Base-by-base conservation (phyloP, 2,797 vertebrate genomes). In the Ataeniobius toweri region DNA sequence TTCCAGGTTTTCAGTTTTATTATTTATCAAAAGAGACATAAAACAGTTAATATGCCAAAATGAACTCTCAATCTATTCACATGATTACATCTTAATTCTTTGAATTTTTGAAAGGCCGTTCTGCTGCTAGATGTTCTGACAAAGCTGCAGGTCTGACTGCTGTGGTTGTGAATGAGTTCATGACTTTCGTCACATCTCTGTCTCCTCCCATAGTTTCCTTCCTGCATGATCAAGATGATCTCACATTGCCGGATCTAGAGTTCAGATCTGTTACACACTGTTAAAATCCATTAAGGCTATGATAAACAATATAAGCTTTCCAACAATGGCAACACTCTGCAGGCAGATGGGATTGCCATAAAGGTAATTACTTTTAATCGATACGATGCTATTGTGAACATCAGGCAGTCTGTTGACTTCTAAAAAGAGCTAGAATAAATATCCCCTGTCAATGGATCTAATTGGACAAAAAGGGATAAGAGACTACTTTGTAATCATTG, bases 201-300 rank as follows among this genome's bases (percentile, higher is more conserved):
- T 16, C 67, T 58, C 71, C 71, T 74, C 75, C 56, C 41, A 71
- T 80, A 2, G 67, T 71, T 86, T 91, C 83, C 85, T 86, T 91
- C 80, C 80, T 87, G 71, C 26, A 4, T 24, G 24, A 16, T 61
- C 51, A 28, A 63, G 63, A 65, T n/a, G 3, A 44, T 58, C 26
- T 56, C 10, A 41, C 31, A 31, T 31, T 44, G 51, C 26, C 16
- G 14, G 18, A 44, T 36, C 51, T 3, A 18, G 4, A 28, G 31
- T 56, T 51, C 55, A 20, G 46, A 50, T 63, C 61, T 65, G 3
- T 41, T 24, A 41, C 36, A 41, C 31, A 22, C 18, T 22, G 53
- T 53, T 14, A 24, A 39, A 9, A 20, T 65, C 31, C 18, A 10
- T 31, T 39, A 8, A 39, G 20, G 18, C 20, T 22, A 18, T 65